Conservation (phyloP, 37 sponge, comb jelly and placozoan genomes). For the Geodia barretti region DNA sequence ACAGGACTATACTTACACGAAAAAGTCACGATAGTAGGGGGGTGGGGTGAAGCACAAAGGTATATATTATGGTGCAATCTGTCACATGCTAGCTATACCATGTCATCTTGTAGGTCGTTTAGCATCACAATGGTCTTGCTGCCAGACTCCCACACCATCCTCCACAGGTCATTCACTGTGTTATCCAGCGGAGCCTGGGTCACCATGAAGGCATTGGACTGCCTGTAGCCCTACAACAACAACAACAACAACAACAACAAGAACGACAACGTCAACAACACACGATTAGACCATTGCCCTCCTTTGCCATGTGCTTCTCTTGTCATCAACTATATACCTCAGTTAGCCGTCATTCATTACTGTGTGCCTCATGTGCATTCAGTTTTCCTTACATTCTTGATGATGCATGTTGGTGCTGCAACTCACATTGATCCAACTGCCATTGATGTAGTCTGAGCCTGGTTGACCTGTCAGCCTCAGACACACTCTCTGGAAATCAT, state of each 20-base stretch:
- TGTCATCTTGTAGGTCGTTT: constrained; percentile 13
- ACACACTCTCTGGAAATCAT: background rate
- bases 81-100: too few relatives aligned
- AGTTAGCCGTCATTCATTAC: too few relatives aligned
- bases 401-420: background rate
- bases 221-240: constrained; percentile 46
- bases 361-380: too few relatives aligned
- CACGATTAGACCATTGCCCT: too few relatives aligned
- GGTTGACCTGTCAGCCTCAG: constrained; percentile 8
- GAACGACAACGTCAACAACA: too few relatives aligned
- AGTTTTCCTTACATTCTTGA: background rate
- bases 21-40: too few relatives aligned
- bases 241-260: too few relatives aligned
- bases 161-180: constrained; percentile 50
- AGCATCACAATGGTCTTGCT: constrained; percentile 35
- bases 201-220: constrained; percentile 33
- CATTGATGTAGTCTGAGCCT: constrained; percentile 45
- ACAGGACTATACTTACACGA: background rate
- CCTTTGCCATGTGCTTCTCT: too few relatives aligned
- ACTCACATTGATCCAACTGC: constrained; percentile 48
- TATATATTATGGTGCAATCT: too few relatives aligned
- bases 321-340: too few relatives aligned
- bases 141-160: constrained; percentile 34
- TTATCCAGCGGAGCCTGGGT: constrained; percentile 44
- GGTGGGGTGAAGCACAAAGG: too few relatives aligned